Evolutionary conservation across 2,113 vertebrate genomes (phyloP).

Genomic region (Phalacrocorax carbo): DNA sequence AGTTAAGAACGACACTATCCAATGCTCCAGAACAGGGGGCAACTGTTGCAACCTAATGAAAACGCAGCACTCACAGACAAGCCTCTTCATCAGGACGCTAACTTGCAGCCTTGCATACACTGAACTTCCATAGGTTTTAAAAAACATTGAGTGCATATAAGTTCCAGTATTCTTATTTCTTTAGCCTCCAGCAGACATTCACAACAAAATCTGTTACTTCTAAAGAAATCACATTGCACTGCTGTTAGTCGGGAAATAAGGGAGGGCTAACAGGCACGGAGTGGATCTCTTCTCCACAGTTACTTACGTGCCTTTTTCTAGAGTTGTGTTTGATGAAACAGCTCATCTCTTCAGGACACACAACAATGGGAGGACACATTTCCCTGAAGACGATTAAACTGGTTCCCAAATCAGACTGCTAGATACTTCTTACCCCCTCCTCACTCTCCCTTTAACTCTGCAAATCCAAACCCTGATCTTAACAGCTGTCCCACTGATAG

Average conservation of each 20-base stretch:
- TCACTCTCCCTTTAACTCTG: neutral
- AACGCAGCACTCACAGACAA: neutral
- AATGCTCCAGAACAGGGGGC: neutral
- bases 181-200: neutral
- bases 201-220: neutral
- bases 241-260: neutral
- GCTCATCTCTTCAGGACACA: neutral
- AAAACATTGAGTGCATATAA: neutral
- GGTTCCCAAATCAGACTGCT: neutral
- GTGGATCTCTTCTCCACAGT: neutral
- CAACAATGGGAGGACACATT: neutral
- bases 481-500: neutral
- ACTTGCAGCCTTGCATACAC: neutral
- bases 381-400: neutral
- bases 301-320: neutral
- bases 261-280: neutral
- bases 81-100: neutral
- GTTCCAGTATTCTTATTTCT: neutral
- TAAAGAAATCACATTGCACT: neutral
- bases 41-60: neutral
- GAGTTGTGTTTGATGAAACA: neutral
- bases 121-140: neutral
- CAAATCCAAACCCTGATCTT: neutral
- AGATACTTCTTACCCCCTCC: neutral
- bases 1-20: neutral